Evolutionary conservation across 2,888 invertebrate genomes (phyloP), one percentile per base, ranked within the genome.

Genomic region (Hyalella azteca): DNA sequence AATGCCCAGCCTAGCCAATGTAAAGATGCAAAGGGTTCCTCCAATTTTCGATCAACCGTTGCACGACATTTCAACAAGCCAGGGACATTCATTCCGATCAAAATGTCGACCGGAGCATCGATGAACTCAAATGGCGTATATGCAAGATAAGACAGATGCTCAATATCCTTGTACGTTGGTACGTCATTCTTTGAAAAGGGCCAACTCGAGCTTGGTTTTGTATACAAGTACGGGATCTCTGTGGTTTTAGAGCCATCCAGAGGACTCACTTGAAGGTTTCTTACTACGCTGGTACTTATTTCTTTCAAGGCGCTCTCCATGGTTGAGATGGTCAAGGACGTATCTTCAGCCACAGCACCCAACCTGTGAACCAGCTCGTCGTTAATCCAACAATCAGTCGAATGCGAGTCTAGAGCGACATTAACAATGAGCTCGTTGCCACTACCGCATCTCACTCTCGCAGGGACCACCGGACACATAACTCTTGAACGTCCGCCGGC

Each of bases 1-100:
- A 75, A 11, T 19, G 40, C 75, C 75, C 75, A 75, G 15, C 75
- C 75, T 19, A 75, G 75, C 5, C 32, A 26, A 39, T 75, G 75
- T 19, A 26, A 22, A 22, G 75, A 75, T 9, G 75, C 75, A 39
- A 22, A 40, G 3, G 75, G 75, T 3, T 26, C 39, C 22, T 11
- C 15, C 41, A 4, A 5, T 0, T 41, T 15, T 32, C 75, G 40
- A 19, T 11, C 19, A 22, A 75, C 75, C 0, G 40, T 29, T 26
- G 36, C 15, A 3, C 36, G n/a, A 5, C 40, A 40, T 15, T 75
- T 75, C n/a, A 75, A 9, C 29, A 48, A 11, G 0, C 3, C 32
- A 1, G 75, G 75, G 15, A 75, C 19, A 19, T 75, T 75, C 48
- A 48, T 48, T 3, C 75, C 75, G 5, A 75, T 75, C 2, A 75